A percentile compares a stretch with the other conserved stretches of the same genome.
Evolutionary conservation across 2,888 invertebrate genomes (phyloP).

Genomic region (Coenonympha arcania): DNA sequence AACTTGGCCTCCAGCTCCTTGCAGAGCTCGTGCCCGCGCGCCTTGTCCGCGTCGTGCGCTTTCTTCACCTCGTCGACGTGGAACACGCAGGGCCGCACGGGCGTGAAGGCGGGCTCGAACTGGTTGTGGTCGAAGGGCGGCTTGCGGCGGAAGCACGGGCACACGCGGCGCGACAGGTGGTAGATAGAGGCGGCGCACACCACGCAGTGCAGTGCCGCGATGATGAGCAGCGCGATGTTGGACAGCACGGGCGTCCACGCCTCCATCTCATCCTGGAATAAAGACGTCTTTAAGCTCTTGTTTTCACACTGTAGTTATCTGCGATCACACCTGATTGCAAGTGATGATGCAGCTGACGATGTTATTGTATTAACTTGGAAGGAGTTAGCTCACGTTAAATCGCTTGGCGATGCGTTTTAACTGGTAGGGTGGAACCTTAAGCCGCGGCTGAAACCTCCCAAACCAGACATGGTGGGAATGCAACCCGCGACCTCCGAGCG

Average conservation of each 20-base stretch:
- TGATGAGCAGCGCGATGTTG: slow-evolving; percentile 76
- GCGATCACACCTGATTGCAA: too few relatives aligned
- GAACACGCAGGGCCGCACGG: slow-evolving; percentile 50
- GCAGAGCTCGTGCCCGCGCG: slow-evolving; percentile 50
- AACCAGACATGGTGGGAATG: too few relatives aligned
- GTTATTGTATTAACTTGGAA: too few relatives aligned
- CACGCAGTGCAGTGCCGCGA: slow-evolving; percentile 74
- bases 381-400: too few relatives aligned
- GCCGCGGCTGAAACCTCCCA: too few relatives aligned
- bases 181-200: slow-evolving; percentile 70
- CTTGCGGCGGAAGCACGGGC: slow-evolving; percentile 72
- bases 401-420: too few relatives aligned
- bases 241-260: slow-evolving; percentile 77
- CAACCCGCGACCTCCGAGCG: too few relatives aligned
- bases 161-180: slow-evolving; percentile 70
- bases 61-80: slow-evolving; percentile 57
- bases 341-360: too few relatives aligned
- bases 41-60: slow-evolving; percentile 40
- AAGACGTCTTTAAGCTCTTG: neutral
- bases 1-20: slow-evolving; percentile 60
- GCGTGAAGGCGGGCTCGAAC: slow-evolving; percentile 59
- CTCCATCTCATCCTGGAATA: slow-evolving; percentile 64
- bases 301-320: too few relatives aligned
- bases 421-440: too few relatives aligned
- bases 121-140: slow-evolving; percentile 69